Conservation (phyloP, 2,797 vertebrate genomes). For the Enoplosus armatus region DNA sequence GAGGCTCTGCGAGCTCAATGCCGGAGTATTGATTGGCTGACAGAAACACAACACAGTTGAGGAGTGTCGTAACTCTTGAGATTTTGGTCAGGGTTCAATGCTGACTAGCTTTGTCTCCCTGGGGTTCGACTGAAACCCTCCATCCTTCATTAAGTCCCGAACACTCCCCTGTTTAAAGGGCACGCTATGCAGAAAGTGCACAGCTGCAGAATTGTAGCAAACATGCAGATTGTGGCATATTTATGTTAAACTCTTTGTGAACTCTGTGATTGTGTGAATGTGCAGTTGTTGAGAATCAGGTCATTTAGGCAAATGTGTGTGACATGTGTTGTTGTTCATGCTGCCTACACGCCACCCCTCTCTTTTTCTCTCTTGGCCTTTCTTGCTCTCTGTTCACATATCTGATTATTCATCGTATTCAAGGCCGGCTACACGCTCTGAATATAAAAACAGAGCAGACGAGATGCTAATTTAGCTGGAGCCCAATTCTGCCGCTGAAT, state of each 20-base stretch:
- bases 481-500: conserved; percentile 22
- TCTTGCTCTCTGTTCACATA: conserved; percentile 38
- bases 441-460: conserved; percentile 59
- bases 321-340: conserved; percentile 55
- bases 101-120: conserved; percentile 60
- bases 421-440: conserved; percentile 50
- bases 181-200: conserved; percentile 60
- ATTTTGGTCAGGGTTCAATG: conserved; percentile 52
- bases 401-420: conserved; percentile 72
- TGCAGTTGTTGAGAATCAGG: conserved; percentile 38
- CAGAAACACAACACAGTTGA: conserved; percentile 42
- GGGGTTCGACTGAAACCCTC: conserved; percentile 59
- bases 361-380: conserved; percentile 25
- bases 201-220: conserved; percentile 45
- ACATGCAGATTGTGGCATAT: conserved; percentile 30
- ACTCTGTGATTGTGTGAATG: conserved; percentile 29
- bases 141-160: conserved; percentile 56
- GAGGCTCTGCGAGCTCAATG: conserved; percentile 6
- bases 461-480: conserved; percentile 48
- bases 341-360: conserved; percentile 30
- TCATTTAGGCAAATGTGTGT: conserved; percentile 45
- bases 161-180: conserved; percentile 47
- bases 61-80: conserved; percentile 45
- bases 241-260: conserved; percentile 31
- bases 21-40: conserved; percentile 52